phyloP scores from a whole-genome alignment of 2,113 vertebrate genomes.

The Canis aureus region DNA sequence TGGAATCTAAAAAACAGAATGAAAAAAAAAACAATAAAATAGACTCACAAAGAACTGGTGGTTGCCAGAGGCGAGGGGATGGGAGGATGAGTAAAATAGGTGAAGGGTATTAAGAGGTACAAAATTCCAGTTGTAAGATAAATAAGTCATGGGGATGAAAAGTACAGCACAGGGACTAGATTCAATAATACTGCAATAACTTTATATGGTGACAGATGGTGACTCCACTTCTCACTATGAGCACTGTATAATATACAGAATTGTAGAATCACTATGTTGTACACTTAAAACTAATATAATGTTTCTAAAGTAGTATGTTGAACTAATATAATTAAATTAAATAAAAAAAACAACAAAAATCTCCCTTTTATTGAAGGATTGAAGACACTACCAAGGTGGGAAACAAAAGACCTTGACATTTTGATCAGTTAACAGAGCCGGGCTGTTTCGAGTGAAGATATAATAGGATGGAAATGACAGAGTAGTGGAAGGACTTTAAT shows the following conservation, averaged over 20 bases:
- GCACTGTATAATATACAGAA: background rate
- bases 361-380: background rate
- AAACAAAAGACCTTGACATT: constrained; percentile 23
- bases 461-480: background rate
- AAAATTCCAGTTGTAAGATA: background rate
- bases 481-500: background rate
- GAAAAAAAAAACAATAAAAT: background rate
- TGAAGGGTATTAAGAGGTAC: background rate
- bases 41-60: background rate
- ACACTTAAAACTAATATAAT: background rate
- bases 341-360: background rate
- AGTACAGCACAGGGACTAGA: background rate
- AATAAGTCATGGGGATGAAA: background rate
- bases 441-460: background rate
- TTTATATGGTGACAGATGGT: background rate
- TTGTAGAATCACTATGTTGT: background rate
- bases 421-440: background rate
- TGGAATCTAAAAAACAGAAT: background rate
- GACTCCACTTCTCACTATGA: background rate
- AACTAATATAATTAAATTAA: background rate
- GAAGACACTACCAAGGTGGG: background rate
- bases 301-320: background rate
- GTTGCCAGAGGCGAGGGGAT: background rate
- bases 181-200: background rate
- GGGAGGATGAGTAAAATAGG: background rate